Conservation (phyloP, 2,797 vertebrate genomes). For the Gastrophryne carolinensis region DNA sequence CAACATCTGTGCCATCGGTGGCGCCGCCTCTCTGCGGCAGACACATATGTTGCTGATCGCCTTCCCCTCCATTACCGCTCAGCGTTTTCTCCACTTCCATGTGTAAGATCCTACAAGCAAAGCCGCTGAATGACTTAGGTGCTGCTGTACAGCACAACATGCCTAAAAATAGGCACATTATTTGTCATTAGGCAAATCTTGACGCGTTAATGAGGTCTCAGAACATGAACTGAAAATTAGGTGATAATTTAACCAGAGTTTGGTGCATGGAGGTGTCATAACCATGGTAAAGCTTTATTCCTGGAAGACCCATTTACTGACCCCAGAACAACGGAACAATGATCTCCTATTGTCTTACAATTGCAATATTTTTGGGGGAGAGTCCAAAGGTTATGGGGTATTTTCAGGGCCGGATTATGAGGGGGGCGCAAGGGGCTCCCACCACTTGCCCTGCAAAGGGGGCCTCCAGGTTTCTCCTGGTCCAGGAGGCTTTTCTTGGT, state of each 20-base stretch:
- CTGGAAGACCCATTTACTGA: background rate
- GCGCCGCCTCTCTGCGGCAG: background rate
- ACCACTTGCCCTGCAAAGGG: too few relatives aligned
- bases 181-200: conserved; percentile 10
- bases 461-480: too few relatives aligned
- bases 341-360: too few relatives aligned
- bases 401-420: too few relatives aligned
- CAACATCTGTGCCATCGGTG: background rate
- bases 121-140: background rate
- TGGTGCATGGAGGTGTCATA: conserved; percentile 9
- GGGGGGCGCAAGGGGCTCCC: too few relatives aligned
- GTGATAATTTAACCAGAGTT: conserved; percentile 20
- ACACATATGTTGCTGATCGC: background rate
- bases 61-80: background rate
- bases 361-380: too few relatives aligned
- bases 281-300: background rate
- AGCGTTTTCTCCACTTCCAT: background rate
- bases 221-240: conserved; percentile 17
- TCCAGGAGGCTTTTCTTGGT: too few relatives aligned
- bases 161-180: conserved; percentile 24
- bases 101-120: conserved; percentile 9
- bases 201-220: conserved; percentile 8
- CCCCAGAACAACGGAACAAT: too few relatives aligned
- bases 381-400: too few relatives aligned
- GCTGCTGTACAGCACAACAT: background rate